Evolutionary conservation across 2,113 vertebrate species (phyloP), one percentile per base, ranked within the genome.

Genomic region (Chloropsis hardwickii): DNA sequence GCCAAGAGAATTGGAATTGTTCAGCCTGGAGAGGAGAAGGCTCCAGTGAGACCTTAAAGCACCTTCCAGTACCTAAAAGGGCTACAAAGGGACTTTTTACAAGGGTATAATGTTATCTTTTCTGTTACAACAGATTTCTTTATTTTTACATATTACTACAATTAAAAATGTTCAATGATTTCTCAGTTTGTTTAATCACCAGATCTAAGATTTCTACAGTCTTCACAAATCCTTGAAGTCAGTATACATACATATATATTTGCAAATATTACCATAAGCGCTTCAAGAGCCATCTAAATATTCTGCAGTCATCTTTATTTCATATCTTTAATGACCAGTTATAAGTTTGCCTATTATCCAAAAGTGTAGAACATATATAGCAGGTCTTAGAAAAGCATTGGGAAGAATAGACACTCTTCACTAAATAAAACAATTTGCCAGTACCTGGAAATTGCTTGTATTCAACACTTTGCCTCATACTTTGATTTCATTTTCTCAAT

Each of bases 401-500:
- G 77, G 78, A 84, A 29, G 35, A 15, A 45, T 4, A 39, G 51
- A n/a, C 40, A 40, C 9, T 74, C 79, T 79, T 48, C 64, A 88
- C 69, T 48, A 69, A 84, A 81, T 57, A 57, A 95, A 66, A 70
- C 65, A 35, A 39, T 45, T 96, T 88, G 9, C 57, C 50, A 51
- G 65, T 81, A 66, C 20, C 53, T 87, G 47, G 33, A 53, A 94
- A 61, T 48, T 79, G 64, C 73, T 83, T 64, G 48, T 60, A 14
- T 66, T 95, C 78, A 93, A 40, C 6, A 8, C 45, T 86, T 87
- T 93, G 33, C n/a, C 53, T 86, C 67, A 90, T 69, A 33, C 65
- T 94, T 97, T 95, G 81, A 81, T 95, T 94, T 96, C 72, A 90
- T 91, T 87, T 94, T 95, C 95, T 80, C 31, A 78, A 95, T 94